phyloP scores from a whole-genome alignment of 1,140 invertebrate genomes.

The Drosophila takahashii region DNA sequence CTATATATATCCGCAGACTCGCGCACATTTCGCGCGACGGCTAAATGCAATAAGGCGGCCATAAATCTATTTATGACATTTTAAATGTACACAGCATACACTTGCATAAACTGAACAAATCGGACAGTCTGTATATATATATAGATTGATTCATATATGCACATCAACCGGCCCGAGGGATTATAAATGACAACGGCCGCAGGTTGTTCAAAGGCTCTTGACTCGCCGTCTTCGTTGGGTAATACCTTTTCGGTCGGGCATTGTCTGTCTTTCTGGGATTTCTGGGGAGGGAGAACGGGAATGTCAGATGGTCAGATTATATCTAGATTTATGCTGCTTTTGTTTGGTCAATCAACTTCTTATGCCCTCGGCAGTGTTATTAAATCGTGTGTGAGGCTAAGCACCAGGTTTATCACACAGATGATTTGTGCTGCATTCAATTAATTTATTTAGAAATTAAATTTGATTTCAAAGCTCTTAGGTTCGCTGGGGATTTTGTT shows the following conservation, averaged over 20 bases:
- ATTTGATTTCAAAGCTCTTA: background rate
- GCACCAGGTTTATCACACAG: background rate
- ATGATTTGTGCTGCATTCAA: background rate
- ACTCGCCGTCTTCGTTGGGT: constrained; percentile 32
- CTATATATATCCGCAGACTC: background rate
- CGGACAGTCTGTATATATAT: constrained; percentile 5
- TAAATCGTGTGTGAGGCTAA: constrained; percentile 1
- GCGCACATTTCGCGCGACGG: constrained; percentile 29
- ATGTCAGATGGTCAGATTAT: constrained; percentile 27
- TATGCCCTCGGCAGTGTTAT: constrained; percentile 1
- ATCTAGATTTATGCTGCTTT: constrained; percentile 14
- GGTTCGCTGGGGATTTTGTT: too few species aligned
- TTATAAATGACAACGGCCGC: constrained; percentile 44
- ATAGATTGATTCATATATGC: constrained; percentile 22
- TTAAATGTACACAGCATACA: constrained; percentile 64
- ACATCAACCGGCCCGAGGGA: constrained; percentile 14
- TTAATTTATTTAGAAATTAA: background rate
- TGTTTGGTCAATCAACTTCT: constrained; percentile 28
- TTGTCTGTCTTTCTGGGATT: background rate
- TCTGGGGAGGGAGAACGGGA: background rate
- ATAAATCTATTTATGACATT: constrained; percentile 82
- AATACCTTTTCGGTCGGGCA: constrained; percentile 24
- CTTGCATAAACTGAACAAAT: constrained; percentile 40
- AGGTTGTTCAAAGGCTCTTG: constrained; percentile 38
- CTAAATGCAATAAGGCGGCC: constrained; percentile 64